Conservation (phyloP, 1,140 invertebrate species). For the Aleiodes sp. region DNA sequence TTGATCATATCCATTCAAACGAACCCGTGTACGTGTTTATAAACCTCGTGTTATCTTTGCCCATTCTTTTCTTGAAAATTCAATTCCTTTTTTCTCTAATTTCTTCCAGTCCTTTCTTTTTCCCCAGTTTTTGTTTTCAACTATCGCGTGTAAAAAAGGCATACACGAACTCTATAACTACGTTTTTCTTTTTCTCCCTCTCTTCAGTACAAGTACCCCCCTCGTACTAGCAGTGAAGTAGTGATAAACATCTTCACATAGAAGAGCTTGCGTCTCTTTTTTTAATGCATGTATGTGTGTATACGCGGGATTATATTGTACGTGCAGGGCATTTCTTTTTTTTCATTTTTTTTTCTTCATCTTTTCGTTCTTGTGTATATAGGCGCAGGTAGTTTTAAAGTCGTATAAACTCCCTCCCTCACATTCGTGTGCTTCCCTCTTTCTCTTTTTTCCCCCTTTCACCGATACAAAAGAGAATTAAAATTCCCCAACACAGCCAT, state of each 20-base stretch:
- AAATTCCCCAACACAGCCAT: not conserved
- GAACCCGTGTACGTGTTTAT: too few relatives aligned
- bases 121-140: not conserved
- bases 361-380: not conserved
- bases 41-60: too few relatives aligned
- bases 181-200: not conserved
- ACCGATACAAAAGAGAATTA: too few relatives aligned
- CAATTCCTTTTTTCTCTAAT: not conserved
- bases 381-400: not conserved
- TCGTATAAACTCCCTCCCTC: not conserved
- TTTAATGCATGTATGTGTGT: not conserved
- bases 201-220: too few relatives aligned
- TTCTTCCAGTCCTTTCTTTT: not conserved
- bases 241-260: slow-evolving; percentile 12
- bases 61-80: too few relatives aligned
- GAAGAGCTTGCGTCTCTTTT: not conserved
- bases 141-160: too few relatives aligned
- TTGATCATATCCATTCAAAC: too few relatives aligned
- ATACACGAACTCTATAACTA: not conserved
- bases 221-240: not conserved
- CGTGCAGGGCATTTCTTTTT: not conserved
- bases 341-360: not conserved
- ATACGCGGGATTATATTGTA: not conserved
- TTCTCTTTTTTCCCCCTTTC: too few relatives aligned
- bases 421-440: too few relatives aligned